Base-by-base conservation (phyloP, 2,113 vertebrate genomes). In the Chaenogobius annularis region DNA sequence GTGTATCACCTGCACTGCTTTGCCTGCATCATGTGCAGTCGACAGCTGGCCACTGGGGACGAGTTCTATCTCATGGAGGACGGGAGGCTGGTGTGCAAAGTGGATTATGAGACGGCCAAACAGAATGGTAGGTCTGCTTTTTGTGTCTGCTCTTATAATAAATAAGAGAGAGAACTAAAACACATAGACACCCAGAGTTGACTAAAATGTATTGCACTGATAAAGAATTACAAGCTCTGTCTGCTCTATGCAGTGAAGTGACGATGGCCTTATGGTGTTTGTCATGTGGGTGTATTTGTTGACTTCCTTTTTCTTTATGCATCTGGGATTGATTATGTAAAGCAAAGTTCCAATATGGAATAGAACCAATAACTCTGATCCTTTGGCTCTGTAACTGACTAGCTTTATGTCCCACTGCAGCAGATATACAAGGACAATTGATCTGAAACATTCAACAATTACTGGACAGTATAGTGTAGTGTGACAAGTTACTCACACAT, bases 1-100 rank as follows among this genome's bases (percentile, higher is more conserved):
- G 98, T 99, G 80, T 99, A 99, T 90, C 98, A 99, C 90, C 94
- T 99, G 63, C 97, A 97, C 90, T 99, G 98, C 93, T 99, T 99
- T 0, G 95, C 97, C 84, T 99, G 98, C 80, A 94, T 99, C 84
- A 98, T 99, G 94, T 99, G 98, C 88, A 98, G 92, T 93, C 94
- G 97, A 46, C 98, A 99, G 88, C 93, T 99, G 90, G 96, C 97
- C 92, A 99, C 98, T 0, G 98, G 97, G 0, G 98, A 99, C 0
- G 96, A 98, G 94, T 99, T 99, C 90, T 98, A 98, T 93, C 96
- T 99, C 88, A 97, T 99, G 98, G 98, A 99, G 88, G 98, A 99
- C 0, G 97, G 98, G 66, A 91, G 98, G 75, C 94, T 99, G 83
- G 97, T 99, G 82, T 99, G 98, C 93, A 99, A 99, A 89, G 96